Evolutionary conservation across 2,888 invertebrate genomes (phyloP).

Genomic region (Aleiodes testaceus): DNA sequence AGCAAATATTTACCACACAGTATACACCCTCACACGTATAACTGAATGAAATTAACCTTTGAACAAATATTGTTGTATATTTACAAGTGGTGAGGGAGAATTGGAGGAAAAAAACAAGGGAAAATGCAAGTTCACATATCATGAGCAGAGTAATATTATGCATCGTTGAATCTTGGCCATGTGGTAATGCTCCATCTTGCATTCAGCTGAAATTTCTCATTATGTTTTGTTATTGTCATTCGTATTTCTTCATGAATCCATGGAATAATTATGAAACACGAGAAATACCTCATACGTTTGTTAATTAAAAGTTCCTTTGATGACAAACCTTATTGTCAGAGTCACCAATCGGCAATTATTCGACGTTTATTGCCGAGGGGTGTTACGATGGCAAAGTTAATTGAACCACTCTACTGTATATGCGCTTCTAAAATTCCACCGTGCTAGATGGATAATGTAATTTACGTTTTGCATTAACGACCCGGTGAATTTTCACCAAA

Average conservation of each 20-base stretch:
- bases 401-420: conserved; percentile 15
- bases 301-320: not conserved
- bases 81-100: not conserved
- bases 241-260: not conserved
- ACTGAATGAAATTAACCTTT: not conserved
- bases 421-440: not conserved
- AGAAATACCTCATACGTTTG: not conserved
- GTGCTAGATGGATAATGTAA: conserved; percentile 30
- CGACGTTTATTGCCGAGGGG: conserved; percentile 18
- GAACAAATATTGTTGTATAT: not conserved
- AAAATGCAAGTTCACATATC: not conserved
- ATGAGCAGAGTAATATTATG: conserved; percentile 6
- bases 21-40: conserved; percentile 1
- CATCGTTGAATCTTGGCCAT: not conserved
- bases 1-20: conserved; percentile 10
- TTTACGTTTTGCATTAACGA: conserved; percentile 32
- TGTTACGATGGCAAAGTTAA: conserved; percentile 32
- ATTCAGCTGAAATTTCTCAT: conserved; percentile 29
- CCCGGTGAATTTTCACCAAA: conserved; percentile 23
- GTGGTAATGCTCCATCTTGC: conserved; percentile 17
- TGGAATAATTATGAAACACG: conserved; percentile 2
- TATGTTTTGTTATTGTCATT: conserved; percentile 8
- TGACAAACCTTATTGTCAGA: conserved; percentile 9
- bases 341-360: conserved; percentile 15
- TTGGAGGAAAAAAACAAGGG: not conserved